Conservation (phyloP, 1,140 invertebrate species). For the Drosophila ambigua region DNA sequence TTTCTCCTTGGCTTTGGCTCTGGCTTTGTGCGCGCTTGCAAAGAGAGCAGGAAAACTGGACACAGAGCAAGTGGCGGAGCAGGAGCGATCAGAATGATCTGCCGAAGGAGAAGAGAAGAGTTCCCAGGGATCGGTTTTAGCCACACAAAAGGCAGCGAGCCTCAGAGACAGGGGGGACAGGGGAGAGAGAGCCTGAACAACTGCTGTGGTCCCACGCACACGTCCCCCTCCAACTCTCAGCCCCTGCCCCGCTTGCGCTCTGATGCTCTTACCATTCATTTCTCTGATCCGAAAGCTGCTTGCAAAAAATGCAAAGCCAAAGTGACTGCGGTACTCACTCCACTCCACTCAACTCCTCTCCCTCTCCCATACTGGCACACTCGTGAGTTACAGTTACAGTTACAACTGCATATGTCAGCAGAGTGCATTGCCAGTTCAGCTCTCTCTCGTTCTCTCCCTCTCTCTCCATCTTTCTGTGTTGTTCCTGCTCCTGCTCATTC, state of each 20-base stretch:
- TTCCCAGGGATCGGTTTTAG: not conserved
- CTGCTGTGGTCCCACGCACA: too few relatives aligned
- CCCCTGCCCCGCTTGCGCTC: constrained; percentile 21
- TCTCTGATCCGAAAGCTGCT: not conserved
- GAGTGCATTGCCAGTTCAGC: constrained; percentile 31
- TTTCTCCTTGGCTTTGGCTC: not conserved
- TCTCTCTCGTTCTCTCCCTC: not conserved
- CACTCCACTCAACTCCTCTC: not conserved
- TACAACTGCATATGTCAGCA: constrained; percentile 38
- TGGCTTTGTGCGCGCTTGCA: too few relatives aligned
- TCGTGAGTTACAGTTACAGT: not conserved
- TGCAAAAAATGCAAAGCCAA: constrained; percentile 62
- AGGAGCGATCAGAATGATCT: too few relatives aligned
- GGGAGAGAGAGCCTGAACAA: too few relatives aligned
- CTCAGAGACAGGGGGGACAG: too few relatives aligned
- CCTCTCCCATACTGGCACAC: too few relatives aligned
- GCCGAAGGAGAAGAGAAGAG: too few relatives aligned
- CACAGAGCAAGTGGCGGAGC: too few relatives aligned
- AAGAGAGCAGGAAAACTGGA: too few relatives aligned
- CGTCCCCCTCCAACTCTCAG: constrained; percentile 5
- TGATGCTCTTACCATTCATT: constrained; percentile 1
- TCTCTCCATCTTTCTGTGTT: not conserved
- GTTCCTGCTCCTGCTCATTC: constrained; percentile 14
- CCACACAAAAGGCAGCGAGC: too few relatives aligned
- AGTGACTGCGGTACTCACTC: constrained; percentile 42